phyloP scores from a whole-genome alignment of 2,888 invertebrate species.

The Troides aeacus region DNA sequence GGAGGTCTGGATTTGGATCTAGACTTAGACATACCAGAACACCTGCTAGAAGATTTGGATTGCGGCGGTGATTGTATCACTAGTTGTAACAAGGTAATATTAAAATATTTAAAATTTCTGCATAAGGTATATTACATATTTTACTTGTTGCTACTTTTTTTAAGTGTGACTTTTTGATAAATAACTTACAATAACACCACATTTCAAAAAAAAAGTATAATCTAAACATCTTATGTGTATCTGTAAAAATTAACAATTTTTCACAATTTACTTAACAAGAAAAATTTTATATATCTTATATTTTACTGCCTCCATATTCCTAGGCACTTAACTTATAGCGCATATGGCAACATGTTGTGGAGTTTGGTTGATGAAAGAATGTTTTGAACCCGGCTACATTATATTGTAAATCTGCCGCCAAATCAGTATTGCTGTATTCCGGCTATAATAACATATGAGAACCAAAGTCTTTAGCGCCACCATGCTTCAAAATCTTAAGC shows the following conservation, averaged over 20 bases:
- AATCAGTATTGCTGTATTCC: not conserved
- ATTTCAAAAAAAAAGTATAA: too few relatives aligned
- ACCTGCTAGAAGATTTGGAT: slow-evolving; percentile 87
- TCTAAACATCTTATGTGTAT: too few relatives aligned
- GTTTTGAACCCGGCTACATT: not conserved
- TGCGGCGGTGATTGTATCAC: slow-evolving; percentile 91
- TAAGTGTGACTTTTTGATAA: too few relatives aligned
- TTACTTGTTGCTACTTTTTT: not conserved
- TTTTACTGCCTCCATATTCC: too few relatives aligned
- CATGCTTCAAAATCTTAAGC: not conserved
- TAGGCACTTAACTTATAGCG: too few relatives aligned
- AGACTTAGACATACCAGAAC: slow-evolving; percentile 82
- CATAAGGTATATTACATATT: not conserved
- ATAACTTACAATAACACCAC: too few relatives aligned
- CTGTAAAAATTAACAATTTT: too few relatives aligned
- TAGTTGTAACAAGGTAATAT: slow-evolving; percentile 86
- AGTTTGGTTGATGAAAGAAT: not conserved
- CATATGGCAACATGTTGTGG: not conserved
- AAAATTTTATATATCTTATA: too few relatives aligned
- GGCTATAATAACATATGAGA: not conserved
- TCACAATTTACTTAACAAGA: too few relatives aligned
- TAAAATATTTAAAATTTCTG: not conserved
- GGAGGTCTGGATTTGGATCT: slow-evolving; percentile 91
- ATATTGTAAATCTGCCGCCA: not conserved
- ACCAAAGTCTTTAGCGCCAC: not conserved